A percentile compares a stretch with the other conserved stretches of the same genome.
Evolutionary conservation across 2,888 invertebrate genomes (phyloP).

Genomic region (Drosophila falleni): DNA sequence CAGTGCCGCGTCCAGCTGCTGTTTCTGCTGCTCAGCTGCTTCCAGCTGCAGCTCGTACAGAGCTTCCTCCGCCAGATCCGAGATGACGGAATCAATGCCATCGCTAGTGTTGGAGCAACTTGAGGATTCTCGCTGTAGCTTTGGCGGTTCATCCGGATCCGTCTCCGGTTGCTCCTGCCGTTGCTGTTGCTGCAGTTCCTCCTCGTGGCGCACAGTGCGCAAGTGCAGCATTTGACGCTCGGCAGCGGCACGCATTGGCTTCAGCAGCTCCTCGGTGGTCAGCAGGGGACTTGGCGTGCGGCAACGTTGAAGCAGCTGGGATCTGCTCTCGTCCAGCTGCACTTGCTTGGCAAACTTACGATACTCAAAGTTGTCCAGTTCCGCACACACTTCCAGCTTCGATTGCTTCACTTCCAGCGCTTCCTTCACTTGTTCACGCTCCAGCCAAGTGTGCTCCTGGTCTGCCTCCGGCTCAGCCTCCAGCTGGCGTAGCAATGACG

Average conservation of each 20-base stretch:
- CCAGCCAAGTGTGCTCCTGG: constrained; percentile 54
- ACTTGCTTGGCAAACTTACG: constrained; percentile 59
- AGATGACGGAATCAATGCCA: constrained; percentile 83
- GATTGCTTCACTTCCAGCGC: neutral
- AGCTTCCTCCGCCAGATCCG: constrained; percentile 83
- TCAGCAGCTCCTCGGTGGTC: constrained; percentile 72
- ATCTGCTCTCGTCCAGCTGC: constrained; percentile 65
- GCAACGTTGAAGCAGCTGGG: constrained; percentile 52
- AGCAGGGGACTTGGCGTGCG: constrained; percentile 75
- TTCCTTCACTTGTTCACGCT: constrained; percentile 9
- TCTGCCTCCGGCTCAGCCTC: constrained; percentile 58
- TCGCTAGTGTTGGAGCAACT: constrained; percentile 83
- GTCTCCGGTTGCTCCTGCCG: neutral
- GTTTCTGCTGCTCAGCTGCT: constrained; percentile 71
- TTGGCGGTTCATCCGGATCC: constrained; percentile 15
- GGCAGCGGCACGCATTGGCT: constrained; percentile 75
- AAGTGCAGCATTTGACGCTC: constrained; percentile 75
- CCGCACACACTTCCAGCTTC: constrained; percentile 3
- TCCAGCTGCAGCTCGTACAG: constrained; percentile 81
- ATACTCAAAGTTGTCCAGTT: constrained; percentile 47
- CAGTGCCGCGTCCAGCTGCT: constrained; percentile 32
- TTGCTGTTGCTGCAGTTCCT: constrained; percentile 60
- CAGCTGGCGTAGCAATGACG: constrained; percentile 49
- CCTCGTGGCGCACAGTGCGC: constrained; percentile 78
- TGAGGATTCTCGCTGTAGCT: constrained; percentile 72